Conservation (phyloP, 2,797 vertebrate species). For the Peromyscus nudipes region DNA sequence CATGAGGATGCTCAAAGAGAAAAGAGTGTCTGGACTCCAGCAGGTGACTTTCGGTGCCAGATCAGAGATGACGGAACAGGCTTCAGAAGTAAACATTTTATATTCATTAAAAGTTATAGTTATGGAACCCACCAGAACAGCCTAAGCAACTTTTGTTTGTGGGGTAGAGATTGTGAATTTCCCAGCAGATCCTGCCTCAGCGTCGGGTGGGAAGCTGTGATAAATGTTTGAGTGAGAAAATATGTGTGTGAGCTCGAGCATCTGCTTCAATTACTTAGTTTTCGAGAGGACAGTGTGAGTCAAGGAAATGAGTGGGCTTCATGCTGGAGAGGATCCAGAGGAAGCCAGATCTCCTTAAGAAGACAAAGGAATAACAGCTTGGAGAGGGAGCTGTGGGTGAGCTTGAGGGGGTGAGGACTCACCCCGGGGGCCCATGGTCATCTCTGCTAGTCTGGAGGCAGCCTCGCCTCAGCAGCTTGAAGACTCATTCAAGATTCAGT, state of each 20-base stretch:
- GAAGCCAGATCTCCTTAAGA: constrained; percentile 77
- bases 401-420: neutral
- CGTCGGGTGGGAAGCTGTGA: constrained; percentile 80
- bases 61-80: constrained; percentile 29
- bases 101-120: constrained; percentile 36
- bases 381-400: constrained; percentile 52
- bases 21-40: neutral
- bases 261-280: constrained; percentile 81
- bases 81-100: constrained; percentile 45
- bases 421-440: neutral
- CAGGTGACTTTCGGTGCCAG: neutral
- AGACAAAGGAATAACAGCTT: constrained; percentile 79
- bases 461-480: neutral
- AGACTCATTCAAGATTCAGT: neutral
- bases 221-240: constrained; percentile 83
- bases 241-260: constrained; percentile 83
- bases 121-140: constrained; percentile 37
- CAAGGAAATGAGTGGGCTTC: constrained; percentile 81
- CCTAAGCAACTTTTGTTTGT: constrained; percentile 34
- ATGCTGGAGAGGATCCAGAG: constrained; percentile 80
- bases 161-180: constrained; percentile 69
- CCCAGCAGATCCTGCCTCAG: constrained; percentile 69
- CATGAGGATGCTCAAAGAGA: neutral
- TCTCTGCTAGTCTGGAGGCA: neutral
- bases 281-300: constrained; percentile 78